Base-by-base conservation (phyloP, 1,140 invertebrate species). In the Drosophila insularis region DNA sequence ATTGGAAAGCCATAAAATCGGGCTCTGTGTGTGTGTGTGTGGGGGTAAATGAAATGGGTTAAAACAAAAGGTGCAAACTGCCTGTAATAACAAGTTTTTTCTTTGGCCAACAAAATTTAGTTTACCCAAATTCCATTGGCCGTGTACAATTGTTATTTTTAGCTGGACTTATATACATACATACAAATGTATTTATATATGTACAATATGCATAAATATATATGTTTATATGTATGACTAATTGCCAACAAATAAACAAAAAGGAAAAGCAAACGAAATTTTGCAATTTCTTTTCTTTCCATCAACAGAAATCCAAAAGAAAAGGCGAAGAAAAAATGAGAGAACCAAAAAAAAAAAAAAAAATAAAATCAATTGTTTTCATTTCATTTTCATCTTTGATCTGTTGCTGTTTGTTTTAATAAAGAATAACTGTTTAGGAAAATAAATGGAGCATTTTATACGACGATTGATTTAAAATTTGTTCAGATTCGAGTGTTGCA, bases 1-100 rank as follows among this genome's bases (percentile, higher is more conserved):
- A 78, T 81, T 68, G 82, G 55, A 87, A 86, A 87, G 66, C 67
- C 68, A 86, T 86, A 77, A 87, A 87, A 76, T 65, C 14, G 58
- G 55, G 63, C 62, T 80, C 11, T 35, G 8, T 35, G 32, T 35
- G 32, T 32, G 8, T 32, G 35, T 37, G 62, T 63, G 55, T 71
- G 75, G 56, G 75, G 56, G 46, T 66, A 46, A 64, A 65, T 55
- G 55, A 60, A 71, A 21, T 50, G 43, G 43, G 43, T 21, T 13
- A 63, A 39, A 63, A 59, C 50, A 78, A 71, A 71, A 89, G 82
- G 82, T 89, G 84, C 80, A 86, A 87, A 86, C 66, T 56, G 71
- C 39, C 23, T 8, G 76, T 65, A 67, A 89, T 87, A 80, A 89
- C 89, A 58, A 61, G 17, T 74, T 61, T 68, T 74, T 66, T 32